Conservation (phyloP, 2,888 invertebrate species). For the Crossocerus cetratus region DNA sequence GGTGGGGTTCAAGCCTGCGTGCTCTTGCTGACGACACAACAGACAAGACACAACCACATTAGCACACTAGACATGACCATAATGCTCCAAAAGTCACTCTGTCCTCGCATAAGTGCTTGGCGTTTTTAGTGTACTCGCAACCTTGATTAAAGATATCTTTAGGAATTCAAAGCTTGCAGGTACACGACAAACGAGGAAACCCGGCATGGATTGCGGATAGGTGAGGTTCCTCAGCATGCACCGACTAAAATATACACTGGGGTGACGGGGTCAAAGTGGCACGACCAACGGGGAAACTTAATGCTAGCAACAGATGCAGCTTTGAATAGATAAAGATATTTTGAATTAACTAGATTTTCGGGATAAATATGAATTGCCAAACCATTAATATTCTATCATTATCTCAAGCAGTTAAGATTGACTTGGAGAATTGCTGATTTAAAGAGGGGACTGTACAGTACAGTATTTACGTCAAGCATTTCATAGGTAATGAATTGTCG, state of each 20-base stretch:
- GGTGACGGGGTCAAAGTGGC: not conserved
- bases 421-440: constrained; percentile 10
- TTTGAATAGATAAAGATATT: constrained; percentile 46
- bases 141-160: constrained; percentile 55
- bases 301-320: constrained; percentile 10
- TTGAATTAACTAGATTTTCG: constrained; percentile 33
- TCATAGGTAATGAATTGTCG: no score
- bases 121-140: constrained; percentile 38
- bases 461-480: not conserved
- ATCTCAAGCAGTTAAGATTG: constrained; percentile 48
- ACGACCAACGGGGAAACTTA: constrained; percentile 4
- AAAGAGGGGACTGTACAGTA: constrained; percentile 17
- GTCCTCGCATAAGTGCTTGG: constrained; percentile 58
- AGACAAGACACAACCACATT: constrained; percentile 80
- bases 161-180: constrained; percentile 47
- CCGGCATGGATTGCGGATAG: no score
- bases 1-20: constrained; percentile 92
- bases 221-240: no score
- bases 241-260: no score
- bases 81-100: constrained; percentile 70
- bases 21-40: constrained; percentile 89
- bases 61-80: constrained; percentile 75
- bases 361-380: constrained; percentile 72
- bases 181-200: no score
- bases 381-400: constrained; percentile 57